phyloP scores from a whole-genome alignment of 2,113 vertebrate genomes.

The Callocephalon fimbriatum region DNA sequence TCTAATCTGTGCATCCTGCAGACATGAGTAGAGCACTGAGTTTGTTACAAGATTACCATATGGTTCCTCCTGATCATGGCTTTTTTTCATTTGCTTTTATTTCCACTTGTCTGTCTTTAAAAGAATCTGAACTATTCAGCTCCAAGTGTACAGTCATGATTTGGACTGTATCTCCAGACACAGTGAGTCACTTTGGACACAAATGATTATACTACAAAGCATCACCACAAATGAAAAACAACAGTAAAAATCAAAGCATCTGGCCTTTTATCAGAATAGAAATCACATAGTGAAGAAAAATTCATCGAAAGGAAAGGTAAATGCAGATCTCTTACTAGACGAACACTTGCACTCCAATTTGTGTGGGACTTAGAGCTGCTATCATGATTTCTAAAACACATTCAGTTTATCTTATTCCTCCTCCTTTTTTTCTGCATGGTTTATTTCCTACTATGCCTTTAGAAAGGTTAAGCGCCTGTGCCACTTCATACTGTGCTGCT shows the following conservation, averaged over 20 bases:
- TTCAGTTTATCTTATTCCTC: neutral
- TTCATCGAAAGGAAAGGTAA: neutral
- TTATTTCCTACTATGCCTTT: neutral
- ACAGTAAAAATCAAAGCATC: neutral
- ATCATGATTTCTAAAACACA: neutral
- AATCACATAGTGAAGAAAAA: neutral
- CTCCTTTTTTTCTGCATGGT: neutral
- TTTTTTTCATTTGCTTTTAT: neutral
- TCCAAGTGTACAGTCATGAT: neutral
- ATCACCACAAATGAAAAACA: neutral
- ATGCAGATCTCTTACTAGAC: neutral
- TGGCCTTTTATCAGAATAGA: neutral
- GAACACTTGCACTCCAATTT: neutral
- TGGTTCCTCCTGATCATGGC: neutral
- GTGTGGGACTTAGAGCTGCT: neutral
- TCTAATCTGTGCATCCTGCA: slow-evolving; percentile 53
- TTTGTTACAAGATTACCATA: slow-evolving; percentile 44
- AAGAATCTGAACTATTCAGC: neutral
- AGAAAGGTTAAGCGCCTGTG: neutral
- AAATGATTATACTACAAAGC: neutral
- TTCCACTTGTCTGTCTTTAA: neutral
- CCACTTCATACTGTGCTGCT: neutral
- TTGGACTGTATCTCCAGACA: neutral
- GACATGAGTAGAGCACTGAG: neutral
- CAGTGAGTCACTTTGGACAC: neutral